These are phyloP conservation scores for Chrysina gloriosa DNA, from an alignment of 2,888 invertebrate species.

Conservation along the genomic window DNA sequence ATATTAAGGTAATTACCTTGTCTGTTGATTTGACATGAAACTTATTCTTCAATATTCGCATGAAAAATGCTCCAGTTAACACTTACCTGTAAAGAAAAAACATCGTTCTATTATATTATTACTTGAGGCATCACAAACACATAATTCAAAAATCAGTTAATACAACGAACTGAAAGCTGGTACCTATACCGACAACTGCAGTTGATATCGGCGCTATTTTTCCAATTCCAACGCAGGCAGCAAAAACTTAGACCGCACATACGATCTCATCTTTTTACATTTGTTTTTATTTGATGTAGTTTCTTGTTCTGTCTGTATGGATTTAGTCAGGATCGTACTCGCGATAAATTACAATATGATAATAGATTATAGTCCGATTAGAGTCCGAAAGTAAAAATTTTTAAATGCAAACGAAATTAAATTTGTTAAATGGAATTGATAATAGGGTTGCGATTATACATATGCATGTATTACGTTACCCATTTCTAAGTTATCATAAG, in stretches of 20 bases:
- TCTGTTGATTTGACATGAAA: slow-evolving; percentile 34
- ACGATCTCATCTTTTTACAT: not conserved
- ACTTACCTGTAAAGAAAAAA: slow-evolving; percentile 44
- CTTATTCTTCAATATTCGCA: slow-evolving; percentile 19
- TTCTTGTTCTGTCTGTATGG: no score
- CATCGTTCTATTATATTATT: slow-evolving; percentile 24
- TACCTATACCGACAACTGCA: not conserved
- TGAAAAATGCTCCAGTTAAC: slow-evolving; percentile 28
- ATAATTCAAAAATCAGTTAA: slow-evolving; percentile 12
- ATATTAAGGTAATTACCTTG: slow-evolving; percentile 41
- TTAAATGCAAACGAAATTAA: no score
- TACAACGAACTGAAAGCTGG: not conserved
- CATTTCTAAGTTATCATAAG: no score
- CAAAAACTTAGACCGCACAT: not conserved
- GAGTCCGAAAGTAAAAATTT: no score
- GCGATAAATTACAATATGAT: no score
- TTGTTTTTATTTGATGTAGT: no score
- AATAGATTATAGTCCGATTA: no score
- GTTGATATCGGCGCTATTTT: not conserved
- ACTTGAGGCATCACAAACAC: not conserved
- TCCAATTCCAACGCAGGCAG: not conserved
- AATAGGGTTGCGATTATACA: no score
- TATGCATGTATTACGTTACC: no score
- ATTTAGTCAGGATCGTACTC: no score
- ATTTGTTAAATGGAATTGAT: no score